Conservation (phyloP, 1,140 invertebrate genomes). For the Pteromalus puparum region DNA sequence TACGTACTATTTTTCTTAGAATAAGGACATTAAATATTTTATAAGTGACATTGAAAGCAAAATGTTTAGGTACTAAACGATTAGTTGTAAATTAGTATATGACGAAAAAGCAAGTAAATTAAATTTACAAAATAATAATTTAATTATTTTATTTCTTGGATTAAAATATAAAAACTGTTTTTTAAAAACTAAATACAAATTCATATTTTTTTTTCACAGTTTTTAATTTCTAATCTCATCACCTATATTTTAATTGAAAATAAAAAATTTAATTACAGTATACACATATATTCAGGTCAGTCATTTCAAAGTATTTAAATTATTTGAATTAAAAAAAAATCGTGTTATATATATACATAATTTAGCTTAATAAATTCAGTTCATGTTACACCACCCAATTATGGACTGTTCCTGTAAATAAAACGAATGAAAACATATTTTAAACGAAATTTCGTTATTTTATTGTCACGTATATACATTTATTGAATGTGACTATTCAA, state of each 20-base stretch:
- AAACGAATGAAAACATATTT: neutral
- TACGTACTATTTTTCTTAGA: neutral
- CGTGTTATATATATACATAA: slow-evolving; percentile 59
- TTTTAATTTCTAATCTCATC: slow-evolving; percentile 10
- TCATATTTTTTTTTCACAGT: neutral
- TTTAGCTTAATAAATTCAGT: slow-evolving; percentile 58
- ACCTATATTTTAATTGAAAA: slow-evolving; percentile 53
- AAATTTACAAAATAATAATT: slow-evolving; percentile 17
- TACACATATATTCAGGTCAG: slow-evolving; percentile 48
- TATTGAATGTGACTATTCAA: neutral
- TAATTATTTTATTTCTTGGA: slow-evolving; percentile 9
- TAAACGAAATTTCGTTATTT: neutral
- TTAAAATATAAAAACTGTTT: slow-evolving; percentile 28
- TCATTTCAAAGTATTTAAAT: slow-evolving; percentile 52
- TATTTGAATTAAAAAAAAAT: slow-evolving; percentile 29
- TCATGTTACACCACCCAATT: slow-evolving; percentile 73
- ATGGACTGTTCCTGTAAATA: slow-evolving; percentile 70
- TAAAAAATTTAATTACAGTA: slow-evolving; percentile 58
- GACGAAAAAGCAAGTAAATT: neutral
- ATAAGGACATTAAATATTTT: neutral
- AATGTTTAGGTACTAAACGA: neutral
- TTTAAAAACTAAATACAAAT: slow-evolving; percentile 22
- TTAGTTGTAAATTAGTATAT: slow-evolving; percentile 1
- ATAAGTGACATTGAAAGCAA: neutral
- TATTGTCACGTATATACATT: neutral